phyloP scores from a whole-genome alignment of 2,888 invertebrate species.

The Oxycera nigricornis region DNA sequence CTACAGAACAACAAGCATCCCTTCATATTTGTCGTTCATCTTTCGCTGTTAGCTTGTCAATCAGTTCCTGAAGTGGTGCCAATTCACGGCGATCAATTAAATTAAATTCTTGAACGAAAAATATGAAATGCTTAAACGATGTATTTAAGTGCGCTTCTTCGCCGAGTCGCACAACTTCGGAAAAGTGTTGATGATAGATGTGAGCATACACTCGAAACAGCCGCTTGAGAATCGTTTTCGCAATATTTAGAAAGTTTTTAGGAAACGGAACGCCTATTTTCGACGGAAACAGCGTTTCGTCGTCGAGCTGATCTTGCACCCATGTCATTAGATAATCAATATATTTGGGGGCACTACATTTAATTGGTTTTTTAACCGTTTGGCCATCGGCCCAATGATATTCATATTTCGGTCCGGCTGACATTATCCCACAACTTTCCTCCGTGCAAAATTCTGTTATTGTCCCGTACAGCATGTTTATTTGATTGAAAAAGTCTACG shows the following conservation, averaged over 20 bases:
- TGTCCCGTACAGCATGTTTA: constrained; percentile 99
- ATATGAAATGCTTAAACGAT: constrained; percentile 99
- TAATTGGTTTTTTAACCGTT: constrained; percentile 97
- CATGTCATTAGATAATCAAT: constrained; percentile 99
- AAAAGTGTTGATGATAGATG: constrained; percentile 99
- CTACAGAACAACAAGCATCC: neutral
- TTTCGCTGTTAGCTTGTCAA: constrained; percentile 93
- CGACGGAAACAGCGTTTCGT: constrained; percentile 97
- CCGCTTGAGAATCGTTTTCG: constrained; percentile 97
- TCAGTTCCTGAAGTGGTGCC: constrained; percentile 96
- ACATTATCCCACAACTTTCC: constrained; percentile 97
- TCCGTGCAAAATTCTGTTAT: constrained; percentile 99
- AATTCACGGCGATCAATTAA: constrained; percentile 95
- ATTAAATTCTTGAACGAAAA: constrained; percentile 91
- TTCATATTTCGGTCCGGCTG: constrained; percentile 98
- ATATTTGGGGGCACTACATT: constrained; percentile 98
- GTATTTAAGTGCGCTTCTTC: constrained; percentile 99
- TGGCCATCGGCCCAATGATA: constrained; percentile 99
- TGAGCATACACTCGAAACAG: constrained; percentile 99
- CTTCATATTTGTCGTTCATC: constrained; percentile 77
- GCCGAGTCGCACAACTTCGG: constrained; percentile 95
- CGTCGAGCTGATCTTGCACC: constrained; percentile 99
- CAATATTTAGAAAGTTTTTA: constrained; percentile 94
- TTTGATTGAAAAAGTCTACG: constrained; percentile 99
- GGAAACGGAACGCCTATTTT: constrained; percentile 99